A percentile compares a stretch with the other conserved stretches of the same genome.
These are phyloP conservation scores for Corticium candelabrum DNA, from an alignment of 37 sponge, comb jelly and placozoan genomes.

Conservation along the genomic window DNA sequence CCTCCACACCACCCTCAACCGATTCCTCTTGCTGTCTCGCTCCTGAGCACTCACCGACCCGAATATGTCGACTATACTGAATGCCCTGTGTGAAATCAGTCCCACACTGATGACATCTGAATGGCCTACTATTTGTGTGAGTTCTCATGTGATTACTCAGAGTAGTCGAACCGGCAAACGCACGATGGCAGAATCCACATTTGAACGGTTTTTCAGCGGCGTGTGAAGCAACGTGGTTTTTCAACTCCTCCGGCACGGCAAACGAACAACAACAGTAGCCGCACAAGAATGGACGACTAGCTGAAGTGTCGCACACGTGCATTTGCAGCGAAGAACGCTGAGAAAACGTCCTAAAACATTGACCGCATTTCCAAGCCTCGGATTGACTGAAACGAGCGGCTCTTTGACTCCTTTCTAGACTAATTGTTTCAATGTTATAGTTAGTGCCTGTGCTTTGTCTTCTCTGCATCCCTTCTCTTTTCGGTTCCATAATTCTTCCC, in stretches of 20 bases:
- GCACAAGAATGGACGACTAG: neutral
- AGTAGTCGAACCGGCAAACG: neutral
- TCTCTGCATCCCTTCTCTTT: too few species aligned
- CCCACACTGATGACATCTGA: neutral
- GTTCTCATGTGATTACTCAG: neutral
- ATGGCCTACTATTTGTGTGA: neutral
- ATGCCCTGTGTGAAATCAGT: neutral
- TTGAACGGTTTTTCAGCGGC: neutral
- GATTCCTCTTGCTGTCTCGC: too few species aligned
- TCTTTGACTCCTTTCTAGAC: too few species aligned
- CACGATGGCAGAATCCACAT: slow-evolving; percentile 1
- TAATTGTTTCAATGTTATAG: too few species aligned
- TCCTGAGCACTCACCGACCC: neutral
- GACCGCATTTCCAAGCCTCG: neutral
- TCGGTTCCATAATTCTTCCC: too few species aligned
- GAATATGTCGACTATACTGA: neutral
- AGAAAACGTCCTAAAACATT: neutral
- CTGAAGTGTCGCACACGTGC: neutral
- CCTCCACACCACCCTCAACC: too few species aligned
- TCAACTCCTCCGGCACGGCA: neutral
- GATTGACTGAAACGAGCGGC: too few species aligned
- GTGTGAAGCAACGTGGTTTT: neutral
- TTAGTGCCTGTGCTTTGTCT: too few species aligned
- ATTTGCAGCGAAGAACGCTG: neutral
- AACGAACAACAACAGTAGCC: neutral